Conservation (phyloP, 2,888 invertebrate species). For the Pachliopta kotzebuea region DNA sequence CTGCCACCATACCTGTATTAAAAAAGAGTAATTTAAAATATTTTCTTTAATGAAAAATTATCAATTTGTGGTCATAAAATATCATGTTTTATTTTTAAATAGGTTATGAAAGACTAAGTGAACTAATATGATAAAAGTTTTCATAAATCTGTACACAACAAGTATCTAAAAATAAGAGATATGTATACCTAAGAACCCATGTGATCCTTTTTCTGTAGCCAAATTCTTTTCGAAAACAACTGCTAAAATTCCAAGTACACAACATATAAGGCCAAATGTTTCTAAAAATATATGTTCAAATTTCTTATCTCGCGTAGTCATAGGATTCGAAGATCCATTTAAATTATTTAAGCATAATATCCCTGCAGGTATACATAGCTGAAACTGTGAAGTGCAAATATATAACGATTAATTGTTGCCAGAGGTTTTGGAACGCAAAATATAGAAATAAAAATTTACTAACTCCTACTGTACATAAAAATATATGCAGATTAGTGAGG, state of each 20-base stretch:
- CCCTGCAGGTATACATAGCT: constrained; percentile 43
- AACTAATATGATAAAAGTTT: too few relatives aligned
- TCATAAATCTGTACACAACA: too few relatives aligned
- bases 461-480: constrained; percentile 54
- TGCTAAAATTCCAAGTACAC: constrained; percentile 30
- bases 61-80: too few relatives aligned
- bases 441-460: constrained; percentile 32
- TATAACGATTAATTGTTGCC: neutral
- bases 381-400: constrained; percentile 40
- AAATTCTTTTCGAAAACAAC: constrained; percentile 11
- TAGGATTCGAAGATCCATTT: constrained; percentile 42
- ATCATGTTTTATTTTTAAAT: too few relatives aligned
- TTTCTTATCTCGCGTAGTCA: constrained; percentile 39
- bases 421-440: neutral
- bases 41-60: too few relatives aligned
- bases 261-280: constrained; percentile 35
- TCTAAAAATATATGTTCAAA: constrained; percentile 42
- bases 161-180: neutral
- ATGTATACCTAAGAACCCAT: constrained; percentile 22
- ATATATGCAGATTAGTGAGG: constrained; percentile 43
- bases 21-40: too few relatives aligned
- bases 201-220: neutral
- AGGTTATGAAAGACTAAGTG: too few relatives aligned
- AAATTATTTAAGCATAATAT: constrained; percentile 42
- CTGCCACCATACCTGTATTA: constrained; percentile 36